A percentile compares a stretch with the other conserved stretches of the same genome.
Conservation (phyloP, 2,113 vertebrate species). For the Centropus bengalensis region DNA sequence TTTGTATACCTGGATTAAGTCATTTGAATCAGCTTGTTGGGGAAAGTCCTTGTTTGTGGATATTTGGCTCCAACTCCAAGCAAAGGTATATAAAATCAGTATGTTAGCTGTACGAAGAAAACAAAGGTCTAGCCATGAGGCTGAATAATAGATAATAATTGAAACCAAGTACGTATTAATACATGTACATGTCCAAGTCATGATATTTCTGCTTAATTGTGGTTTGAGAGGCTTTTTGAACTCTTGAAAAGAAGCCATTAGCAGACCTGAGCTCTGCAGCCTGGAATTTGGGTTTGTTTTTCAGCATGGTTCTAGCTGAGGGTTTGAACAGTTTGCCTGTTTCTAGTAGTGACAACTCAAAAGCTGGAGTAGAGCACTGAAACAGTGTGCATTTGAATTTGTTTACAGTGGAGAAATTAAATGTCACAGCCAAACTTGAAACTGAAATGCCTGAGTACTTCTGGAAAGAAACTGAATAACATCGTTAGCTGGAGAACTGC, state of each 20-base stretch:
- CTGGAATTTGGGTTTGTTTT: not conserved
- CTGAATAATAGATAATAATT: not conserved
- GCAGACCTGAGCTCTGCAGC: not conserved
- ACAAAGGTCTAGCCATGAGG: not conserved
- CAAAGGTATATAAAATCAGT: not conserved
- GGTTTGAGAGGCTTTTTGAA: not conserved
- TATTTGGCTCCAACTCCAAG: not conserved
- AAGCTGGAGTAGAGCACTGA: not conserved
- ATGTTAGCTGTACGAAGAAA: not conserved
- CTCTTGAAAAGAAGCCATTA: not conserved
- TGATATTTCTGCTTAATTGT: not conserved
- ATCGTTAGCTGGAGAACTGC: not conserved
- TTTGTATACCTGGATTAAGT: not conserved
- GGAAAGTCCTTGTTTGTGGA: not conserved
- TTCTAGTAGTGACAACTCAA: not conserved
- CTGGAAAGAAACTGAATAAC: not conserved
- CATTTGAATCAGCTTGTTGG: not conserved
- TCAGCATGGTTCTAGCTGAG: not conserved
- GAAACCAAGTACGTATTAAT: not conserved
- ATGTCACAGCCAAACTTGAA: not conserved
- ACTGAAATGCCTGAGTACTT: not conserved
- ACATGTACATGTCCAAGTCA: fast-evolving
- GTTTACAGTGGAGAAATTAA: not conserved
- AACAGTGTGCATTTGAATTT: not conserved
- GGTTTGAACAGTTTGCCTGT: not conserved